These are phyloP conservation scores for Drosophila cognata DNA, from an alignment of 2,888 invertebrate genomes.

Conservation along the genomic window DNA sequence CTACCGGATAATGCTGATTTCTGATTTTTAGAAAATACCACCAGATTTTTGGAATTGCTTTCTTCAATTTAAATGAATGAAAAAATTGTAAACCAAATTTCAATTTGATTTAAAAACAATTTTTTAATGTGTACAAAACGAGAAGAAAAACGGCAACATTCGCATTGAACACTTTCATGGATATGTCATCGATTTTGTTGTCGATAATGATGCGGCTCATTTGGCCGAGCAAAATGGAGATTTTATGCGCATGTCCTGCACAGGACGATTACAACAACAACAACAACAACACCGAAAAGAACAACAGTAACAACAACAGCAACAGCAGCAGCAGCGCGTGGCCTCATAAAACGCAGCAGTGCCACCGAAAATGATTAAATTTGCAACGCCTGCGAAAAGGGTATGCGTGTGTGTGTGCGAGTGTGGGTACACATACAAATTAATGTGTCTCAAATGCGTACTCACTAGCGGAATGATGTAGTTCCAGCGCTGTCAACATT, in stretches of 20 bases:
- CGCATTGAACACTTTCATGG: constrained; percentile 33
- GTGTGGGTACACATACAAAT: constrained; percentile 1
- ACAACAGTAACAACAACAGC: not conserved
- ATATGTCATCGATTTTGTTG: constrained; percentile 52
- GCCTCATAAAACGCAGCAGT: constrained; percentile 55
- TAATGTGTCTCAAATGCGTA: constrained; percentile 22
- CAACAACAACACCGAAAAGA: not conserved
- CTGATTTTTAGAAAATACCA: not conserved
- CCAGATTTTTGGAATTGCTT: not conserved
- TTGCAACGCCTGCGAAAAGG: constrained; percentile 40
- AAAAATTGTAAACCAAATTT: not conserved
- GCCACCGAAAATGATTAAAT: constrained; percentile 63
- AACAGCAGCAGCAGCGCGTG: constrained; percentile 34
- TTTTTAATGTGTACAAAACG: constrained; percentile 7
- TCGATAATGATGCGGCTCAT: constrained; percentile 73
- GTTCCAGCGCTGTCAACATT: not conserved
- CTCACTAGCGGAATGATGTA: constrained; percentile 11
- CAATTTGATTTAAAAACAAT: not conserved
- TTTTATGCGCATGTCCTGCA: constrained; percentile 37
- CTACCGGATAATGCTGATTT: not conserved
- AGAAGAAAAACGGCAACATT: constrained; percentile 22
- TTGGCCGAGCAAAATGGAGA: constrained; percentile 55
- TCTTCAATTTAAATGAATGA: not conserved
- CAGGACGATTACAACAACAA: not conserved
- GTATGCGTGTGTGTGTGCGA: not conserved